phyloP scores from a whole-genome alignment of 2,888 invertebrate genomes.

The Camponotus fellah region DNA sequence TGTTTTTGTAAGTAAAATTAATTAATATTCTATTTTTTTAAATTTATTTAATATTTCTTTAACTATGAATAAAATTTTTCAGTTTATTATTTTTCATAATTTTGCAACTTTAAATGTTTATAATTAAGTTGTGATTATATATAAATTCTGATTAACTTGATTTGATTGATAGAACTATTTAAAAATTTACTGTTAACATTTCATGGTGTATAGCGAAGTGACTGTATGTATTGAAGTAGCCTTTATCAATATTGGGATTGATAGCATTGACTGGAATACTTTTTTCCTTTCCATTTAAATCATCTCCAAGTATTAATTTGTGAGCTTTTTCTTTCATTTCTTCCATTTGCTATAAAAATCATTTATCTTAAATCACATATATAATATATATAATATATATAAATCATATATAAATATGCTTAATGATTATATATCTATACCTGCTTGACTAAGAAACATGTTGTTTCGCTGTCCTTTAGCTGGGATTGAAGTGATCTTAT shows the following conservation, averaged over 20 bases:
- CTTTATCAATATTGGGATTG: constrained; percentile 90
- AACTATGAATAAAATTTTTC: neutral
- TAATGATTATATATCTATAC: constrained; percentile 66
- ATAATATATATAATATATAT: no score
- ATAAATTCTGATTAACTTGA: constrained; percentile 24
- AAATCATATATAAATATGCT: neutral
- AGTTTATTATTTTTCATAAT: neutral
- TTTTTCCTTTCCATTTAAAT: constrained; percentile 65
- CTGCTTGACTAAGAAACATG: constrained; percentile 82
- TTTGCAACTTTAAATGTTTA: constrained; percentile 10
- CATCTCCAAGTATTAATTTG: constrained; percentile 81
- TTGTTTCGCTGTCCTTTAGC: constrained; percentile 87
- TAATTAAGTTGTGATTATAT: neutral
- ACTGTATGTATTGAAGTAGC: constrained; percentile 94
- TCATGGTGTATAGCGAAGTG: constrained; percentile 97
- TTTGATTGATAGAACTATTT: constrained; percentile 17
- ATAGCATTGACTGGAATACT: constrained; percentile 85
- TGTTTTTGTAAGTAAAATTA: neutral
- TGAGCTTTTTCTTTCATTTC: constrained; percentile 83
- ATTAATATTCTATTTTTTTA: constrained; percentile 24
- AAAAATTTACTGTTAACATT: constrained; percentile 92
- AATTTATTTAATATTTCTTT: constrained; percentile 8
- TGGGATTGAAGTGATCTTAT: constrained; percentile 88
- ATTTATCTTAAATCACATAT: neutral
- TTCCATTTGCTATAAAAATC: constrained; percentile 81